Conservation (phyloP, 92 coral and sea anemone species). For the Phenganax stokvisi region DNA sequence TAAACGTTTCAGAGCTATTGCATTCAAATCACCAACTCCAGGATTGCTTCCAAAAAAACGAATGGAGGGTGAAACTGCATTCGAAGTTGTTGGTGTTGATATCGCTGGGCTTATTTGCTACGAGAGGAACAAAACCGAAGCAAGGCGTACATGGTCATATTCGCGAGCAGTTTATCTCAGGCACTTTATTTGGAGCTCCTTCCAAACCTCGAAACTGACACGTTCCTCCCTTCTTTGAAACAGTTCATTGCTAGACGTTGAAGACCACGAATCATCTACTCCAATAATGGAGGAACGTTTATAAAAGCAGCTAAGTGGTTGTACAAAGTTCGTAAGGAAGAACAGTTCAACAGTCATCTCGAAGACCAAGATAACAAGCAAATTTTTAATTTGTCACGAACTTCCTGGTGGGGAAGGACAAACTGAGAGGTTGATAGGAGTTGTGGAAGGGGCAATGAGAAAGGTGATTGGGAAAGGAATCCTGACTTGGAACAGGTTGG, state of each 20-base stretch:
- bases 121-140: neutral
- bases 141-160: neutral
- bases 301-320: constrained; percentile 7
- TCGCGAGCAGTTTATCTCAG: neutral
- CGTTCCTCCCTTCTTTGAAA: constrained; percentile 6
- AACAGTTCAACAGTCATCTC: neutral
- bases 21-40: neutral
- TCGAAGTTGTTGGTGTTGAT: neutral
- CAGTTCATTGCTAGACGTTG: constrained; percentile 5
- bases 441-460: neutral
- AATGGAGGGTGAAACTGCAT: neutral
- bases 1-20: neutral
- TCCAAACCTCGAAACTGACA: neutral
- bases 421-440: neutral
- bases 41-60: neutral
- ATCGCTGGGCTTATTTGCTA: neutral
- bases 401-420: too few species aligned
- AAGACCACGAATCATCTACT: constrained; percentile 4
- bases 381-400: neutral
- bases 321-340: neutral
- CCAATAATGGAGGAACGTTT: constrained; percentile 6
- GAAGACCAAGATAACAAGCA: neutral
- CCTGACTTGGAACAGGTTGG: constrained; percentile 36
- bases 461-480: constrained; percentile 21
- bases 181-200: constrained; percentile 12